phyloP scores from a whole-genome alignment of 35 echinoderm and acorn worm genomes.

The Chiridota heheva region DNA sequence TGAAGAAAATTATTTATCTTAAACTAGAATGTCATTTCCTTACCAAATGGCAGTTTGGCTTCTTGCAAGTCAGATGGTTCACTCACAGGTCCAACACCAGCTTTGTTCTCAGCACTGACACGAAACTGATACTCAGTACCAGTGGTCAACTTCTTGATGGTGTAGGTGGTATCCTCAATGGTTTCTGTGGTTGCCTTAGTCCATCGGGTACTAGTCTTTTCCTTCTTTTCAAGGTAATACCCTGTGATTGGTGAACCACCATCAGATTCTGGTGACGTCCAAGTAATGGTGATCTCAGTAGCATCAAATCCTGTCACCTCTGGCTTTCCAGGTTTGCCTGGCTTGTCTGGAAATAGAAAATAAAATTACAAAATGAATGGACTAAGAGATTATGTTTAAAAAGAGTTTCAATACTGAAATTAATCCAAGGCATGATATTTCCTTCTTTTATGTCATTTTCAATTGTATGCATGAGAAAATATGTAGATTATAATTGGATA shows the following conservation, averaged over 20 bases:
- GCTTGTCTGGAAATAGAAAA: conserved; percentile 27
- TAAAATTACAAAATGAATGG: conserved; percentile 3
- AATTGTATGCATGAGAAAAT: too few relatives aligned
- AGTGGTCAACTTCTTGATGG: conserved; percentile 54
- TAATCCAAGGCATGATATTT: too few relatives aligned
- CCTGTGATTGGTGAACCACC: conserved; percentile 73
- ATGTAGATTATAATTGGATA: too few relatives aligned
- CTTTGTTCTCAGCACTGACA: conserved; percentile 88
- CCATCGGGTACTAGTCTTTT: conserved; percentile 51
- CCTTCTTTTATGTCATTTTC: too few relatives aligned
- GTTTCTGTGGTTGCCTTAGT: conserved; percentile 44
- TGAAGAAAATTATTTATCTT: too few relatives aligned
- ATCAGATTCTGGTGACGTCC: conserved; percentile 68
- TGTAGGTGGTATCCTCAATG: conserved; percentile 67
- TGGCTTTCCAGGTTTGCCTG: conserved; percentile 65
- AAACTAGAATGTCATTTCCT: background rate
- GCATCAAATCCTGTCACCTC: conserved; percentile 42
- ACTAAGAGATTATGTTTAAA: too few relatives aligned
- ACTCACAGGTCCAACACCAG: conserved; percentile 59
- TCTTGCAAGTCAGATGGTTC: conserved; percentile 70
- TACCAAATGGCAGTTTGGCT: conserved; percentile 80
- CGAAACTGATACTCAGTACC: conserved; percentile 86
- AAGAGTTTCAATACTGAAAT: too few relatives aligned
- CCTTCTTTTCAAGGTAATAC: conserved; percentile 72
- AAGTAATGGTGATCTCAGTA: conserved; percentile 61